Conservation (phyloP, 1,140 invertebrate genomes). For the Nephila pilipes region DNA sequence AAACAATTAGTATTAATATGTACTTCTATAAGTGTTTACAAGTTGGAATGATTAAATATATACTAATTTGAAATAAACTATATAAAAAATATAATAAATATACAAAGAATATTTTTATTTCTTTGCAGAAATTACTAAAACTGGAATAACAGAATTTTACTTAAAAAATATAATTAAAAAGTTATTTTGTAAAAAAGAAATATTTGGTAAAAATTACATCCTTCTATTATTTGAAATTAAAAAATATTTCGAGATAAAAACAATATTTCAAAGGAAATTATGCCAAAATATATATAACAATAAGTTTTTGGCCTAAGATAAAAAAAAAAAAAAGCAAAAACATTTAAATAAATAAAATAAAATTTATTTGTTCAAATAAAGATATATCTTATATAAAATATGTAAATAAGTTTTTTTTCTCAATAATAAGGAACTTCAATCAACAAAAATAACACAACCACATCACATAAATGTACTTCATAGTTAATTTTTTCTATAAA, state of each 20-base stretch:
- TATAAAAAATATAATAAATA: background rate
- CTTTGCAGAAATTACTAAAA: too few species aligned
- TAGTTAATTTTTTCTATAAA: background rate
- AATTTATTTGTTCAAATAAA: background rate
- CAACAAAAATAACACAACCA: background rate
- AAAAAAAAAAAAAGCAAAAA: background rate
- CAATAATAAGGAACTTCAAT: conserved; percentile 2
- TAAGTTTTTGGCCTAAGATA: background rate
- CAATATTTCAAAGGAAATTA: background rate
- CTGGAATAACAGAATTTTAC: too few species aligned
- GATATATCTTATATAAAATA: background rate
- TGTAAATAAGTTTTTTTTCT: background rate
- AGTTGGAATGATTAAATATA: background rate
- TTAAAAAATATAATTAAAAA: too few species aligned
- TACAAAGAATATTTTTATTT: too few species aligned
- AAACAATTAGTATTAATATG: too few species aligned
- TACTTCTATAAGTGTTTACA: background rate
- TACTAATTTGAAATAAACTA: background rate
- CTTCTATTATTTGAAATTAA: too few species aligned
- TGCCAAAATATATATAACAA: background rate
- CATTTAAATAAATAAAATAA: background rate
- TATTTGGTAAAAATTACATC: too few species aligned
- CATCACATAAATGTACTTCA: background rate
- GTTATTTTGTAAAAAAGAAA: too few species aligned
- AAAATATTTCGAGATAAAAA: too few species aligned